phyloP scores from a whole-genome alignment of 2,888 invertebrate species.

The Heteromurus nitidus region DNA sequence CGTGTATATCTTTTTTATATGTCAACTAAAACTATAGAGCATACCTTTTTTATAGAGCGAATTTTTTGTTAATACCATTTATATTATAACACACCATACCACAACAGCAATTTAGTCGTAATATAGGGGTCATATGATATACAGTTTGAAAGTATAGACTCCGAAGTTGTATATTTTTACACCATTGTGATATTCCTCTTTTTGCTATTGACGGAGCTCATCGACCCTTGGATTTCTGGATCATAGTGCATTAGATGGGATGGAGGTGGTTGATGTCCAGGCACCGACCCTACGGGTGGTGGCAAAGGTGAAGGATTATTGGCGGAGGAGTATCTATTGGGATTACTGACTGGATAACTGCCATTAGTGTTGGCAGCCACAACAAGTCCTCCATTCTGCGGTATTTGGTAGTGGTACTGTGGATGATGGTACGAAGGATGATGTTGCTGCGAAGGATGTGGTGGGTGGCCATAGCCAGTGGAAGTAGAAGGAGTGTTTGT shows the following conservation, averaged over 20 bases:
- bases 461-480: constrained; percentile 41
- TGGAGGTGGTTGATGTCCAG: constrained; percentile 50
- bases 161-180: constrained; percentile 72
- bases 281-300: constrained; percentile 28
- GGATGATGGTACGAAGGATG: constrained; percentile 54
- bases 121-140: not conserved
- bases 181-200: constrained; percentile 80
- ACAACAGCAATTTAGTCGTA: not conserved
- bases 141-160: not conserved
- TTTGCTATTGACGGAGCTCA: constrained; percentile 79
- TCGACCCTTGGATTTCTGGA: constrained; percentile 78
- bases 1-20: no score
- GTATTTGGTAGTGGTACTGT: constrained; percentile 70
- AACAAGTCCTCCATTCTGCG: constrained; percentile 67
- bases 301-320: constrained; percentile 62
- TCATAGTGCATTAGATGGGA: constrained; percentile 75
- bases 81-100: not conserved
- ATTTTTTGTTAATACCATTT: not conserved
- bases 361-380: constrained; percentile 52
- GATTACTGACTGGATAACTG: constrained; percentile 55
- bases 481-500: constrained; percentile 39
- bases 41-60: no score
- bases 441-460: constrained; percentile 35
- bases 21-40: no score
- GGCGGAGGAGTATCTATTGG: constrained; percentile 57